phyloP scores from a whole-genome alignment of 2,797 vertebrate genomes.

The Coracias cyanogaster region DNA sequence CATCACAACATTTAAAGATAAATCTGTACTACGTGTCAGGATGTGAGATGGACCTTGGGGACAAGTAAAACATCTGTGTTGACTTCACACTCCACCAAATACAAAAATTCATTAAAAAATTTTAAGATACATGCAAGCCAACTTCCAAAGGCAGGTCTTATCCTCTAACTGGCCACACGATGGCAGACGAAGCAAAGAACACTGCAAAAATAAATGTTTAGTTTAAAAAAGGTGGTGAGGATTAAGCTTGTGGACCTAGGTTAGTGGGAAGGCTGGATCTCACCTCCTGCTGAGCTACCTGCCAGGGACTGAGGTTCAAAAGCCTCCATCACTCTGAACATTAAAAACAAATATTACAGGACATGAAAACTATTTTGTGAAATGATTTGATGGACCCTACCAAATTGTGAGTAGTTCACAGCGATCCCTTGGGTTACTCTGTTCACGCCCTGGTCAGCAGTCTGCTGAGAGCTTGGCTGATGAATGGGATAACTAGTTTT shows the following conservation, averaged over 20 bases:
- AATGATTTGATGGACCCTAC: not conserved
- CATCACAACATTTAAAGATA: not conserved
- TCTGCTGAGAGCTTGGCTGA: not conserved
- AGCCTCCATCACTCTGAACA: rapidly evolving
- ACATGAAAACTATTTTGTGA: rapidly evolving
- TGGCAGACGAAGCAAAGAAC: slow-evolving; percentile 54
- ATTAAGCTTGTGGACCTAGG: rapidly evolving
- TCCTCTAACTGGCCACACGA: not conserved
- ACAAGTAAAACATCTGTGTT: rapidly evolving
- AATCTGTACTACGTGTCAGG: not conserved
- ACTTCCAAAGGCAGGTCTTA: rapidly evolving
- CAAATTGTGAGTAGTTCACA: rapidly evolving
- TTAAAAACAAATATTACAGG: not conserved
- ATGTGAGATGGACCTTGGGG: not conserved
- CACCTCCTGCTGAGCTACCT: not conserved
- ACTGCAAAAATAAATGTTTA: rapidly evolving
- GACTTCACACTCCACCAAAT: rapidly evolving
- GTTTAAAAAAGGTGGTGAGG: rapidly evolving
- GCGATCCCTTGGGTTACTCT: rapidly evolving
- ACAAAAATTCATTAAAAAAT: rapidly evolving
- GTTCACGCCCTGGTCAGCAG: rapidly evolving
- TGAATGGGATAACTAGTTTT: rapidly evolving
- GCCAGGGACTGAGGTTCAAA: not conserved
- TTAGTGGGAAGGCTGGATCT: not conserved
- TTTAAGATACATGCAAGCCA: rapidly evolving